Percentiles rank a stretch among this genome's conserved stretches.
Conservation (phyloP, 2,113 vertebrate genomes). For the Promerops cafer region DNA sequence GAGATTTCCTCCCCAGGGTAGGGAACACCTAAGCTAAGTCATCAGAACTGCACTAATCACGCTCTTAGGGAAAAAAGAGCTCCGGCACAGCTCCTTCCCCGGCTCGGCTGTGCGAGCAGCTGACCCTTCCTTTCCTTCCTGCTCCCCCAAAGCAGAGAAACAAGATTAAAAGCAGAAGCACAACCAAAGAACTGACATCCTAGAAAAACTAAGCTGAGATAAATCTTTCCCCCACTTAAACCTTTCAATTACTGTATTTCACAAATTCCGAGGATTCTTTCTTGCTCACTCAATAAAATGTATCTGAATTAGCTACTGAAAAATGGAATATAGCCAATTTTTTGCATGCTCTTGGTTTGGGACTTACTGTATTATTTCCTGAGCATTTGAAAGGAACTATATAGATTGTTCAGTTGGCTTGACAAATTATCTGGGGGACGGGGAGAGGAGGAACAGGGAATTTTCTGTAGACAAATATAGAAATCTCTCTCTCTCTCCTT, state of each 20-base stretch:
- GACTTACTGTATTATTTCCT: constrained; percentile 6
- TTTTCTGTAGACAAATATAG: constrained; percentile 1
- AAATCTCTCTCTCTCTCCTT: background rate
- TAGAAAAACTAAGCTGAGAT: constrained; percentile 46
- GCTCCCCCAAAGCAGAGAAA: constrained; percentile 22
- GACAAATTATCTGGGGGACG: background rate
- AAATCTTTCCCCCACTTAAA: constrained; percentile 47
- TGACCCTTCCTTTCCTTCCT: constrained; percentile 39
- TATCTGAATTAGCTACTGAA: background rate
- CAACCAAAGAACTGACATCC: constrained; percentile 50
- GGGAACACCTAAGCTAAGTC: background rate
- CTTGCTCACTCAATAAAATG: constrained; percentile 22
- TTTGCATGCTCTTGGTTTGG: background rate
- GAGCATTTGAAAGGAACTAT: background rate
- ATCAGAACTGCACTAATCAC: background rate
- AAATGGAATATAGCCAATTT: background rate
- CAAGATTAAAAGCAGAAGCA: constrained; percentile 64
- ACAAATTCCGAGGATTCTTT: constrained; percentile 42
- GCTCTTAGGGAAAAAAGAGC: background rate
- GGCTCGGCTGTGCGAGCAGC: background rate
- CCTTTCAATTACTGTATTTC: constrained; percentile 47
- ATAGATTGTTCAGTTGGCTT: background rate
- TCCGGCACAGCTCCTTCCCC: background rate
- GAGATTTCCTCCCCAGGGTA: background rate
- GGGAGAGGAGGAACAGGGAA: background rate